Base-by-base conservation (phyloP, 2,113 vertebrate species). In the Ramphastos sulfuratus region DNA sequence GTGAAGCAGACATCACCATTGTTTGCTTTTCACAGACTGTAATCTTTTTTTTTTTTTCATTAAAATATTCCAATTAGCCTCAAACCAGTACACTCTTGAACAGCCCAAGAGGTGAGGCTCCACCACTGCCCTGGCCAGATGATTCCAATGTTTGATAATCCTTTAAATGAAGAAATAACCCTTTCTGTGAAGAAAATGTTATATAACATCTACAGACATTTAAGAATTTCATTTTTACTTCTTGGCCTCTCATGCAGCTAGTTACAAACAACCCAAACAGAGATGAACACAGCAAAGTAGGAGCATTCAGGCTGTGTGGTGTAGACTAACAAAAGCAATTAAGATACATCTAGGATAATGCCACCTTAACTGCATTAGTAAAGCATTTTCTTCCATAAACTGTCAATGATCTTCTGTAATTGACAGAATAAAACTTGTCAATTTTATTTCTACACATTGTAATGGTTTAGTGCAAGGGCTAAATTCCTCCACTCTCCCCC, bases 291-390 rank as follows among this genome's bases (percentile, higher is more conserved):
- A 58, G 37, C 44, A 58, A 90, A 95, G 88, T 56, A 87, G 33
- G 37, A 92, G 17, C 39, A 80, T 86, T 95, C 73, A 83, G 8
- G 16, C 30, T 90, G 13, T 66, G 37, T 54, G 52, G 7, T 79
- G 16, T 63, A 93, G 70, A 82, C 75, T 95, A 95, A 96, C 81
- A 82, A 87, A 96, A 92, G 58, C 60, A 95, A 90, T 96, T 96
- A 94, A 92, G 37, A 89, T 93, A 92, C 87, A 91, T 70, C 60
- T 94, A 75, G 83, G 82, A 92, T 95, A 94, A 93, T 76, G 59
- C 8, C 54, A 80, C 85, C 91, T 95, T 91, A 96, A 91, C 79
- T 85, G 64, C 70, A 91, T 84, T 90, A 71, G 80, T 59, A 90
- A 92, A 82, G 7, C 25, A 46, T 87, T 96, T 96, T 81, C 31